A percentile compares a stretch with the other conserved stretches of the same genome.
Evolutionary conservation across 2,113 vertebrate genomes (phyloP).

Genomic region (Phalacrocorax pelagicus): DNA sequence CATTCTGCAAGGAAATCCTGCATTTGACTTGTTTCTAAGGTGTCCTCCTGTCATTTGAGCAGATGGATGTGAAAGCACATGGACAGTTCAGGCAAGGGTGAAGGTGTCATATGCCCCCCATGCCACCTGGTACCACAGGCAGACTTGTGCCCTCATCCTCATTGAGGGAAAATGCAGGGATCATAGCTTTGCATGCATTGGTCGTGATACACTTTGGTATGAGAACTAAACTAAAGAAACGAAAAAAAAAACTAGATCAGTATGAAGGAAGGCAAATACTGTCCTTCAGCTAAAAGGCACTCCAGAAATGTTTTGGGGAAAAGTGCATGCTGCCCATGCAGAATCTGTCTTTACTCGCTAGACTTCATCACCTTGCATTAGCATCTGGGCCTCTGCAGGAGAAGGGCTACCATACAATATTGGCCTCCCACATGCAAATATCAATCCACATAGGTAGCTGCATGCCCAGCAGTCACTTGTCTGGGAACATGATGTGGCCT

Average conservation of each 20-base stretch:
- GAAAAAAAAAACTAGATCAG: neutral
- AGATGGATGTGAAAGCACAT: fast-evolving
- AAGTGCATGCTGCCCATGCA: neutral
- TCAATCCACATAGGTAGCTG: neutral
- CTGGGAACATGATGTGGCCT: too few species aligned
- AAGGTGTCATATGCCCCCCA: neutral
- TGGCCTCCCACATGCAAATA: neutral
- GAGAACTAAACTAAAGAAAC: neutral
- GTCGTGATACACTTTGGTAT: neutral
- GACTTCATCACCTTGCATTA: neutral
- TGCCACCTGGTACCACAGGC: neutral
- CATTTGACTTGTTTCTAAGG: neutral
- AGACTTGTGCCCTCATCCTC: neutral
- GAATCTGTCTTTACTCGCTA: neutral
- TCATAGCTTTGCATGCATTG: neutral
- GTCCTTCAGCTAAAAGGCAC: neutral
- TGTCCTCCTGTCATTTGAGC: neutral
- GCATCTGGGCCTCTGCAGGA: neutral
- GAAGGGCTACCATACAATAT: neutral
- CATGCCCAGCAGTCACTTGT: neutral
- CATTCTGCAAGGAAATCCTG: neutral
- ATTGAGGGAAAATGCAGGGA: neutral
- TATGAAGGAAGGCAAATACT: neutral
- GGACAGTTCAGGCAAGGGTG: neutral
- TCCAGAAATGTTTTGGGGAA: neutral